These are phyloP conservation scores for Calycopis cecrops DNA, from an alignment of 1,140 invertebrate genomes.

Conservation along the genomic window DNA sequence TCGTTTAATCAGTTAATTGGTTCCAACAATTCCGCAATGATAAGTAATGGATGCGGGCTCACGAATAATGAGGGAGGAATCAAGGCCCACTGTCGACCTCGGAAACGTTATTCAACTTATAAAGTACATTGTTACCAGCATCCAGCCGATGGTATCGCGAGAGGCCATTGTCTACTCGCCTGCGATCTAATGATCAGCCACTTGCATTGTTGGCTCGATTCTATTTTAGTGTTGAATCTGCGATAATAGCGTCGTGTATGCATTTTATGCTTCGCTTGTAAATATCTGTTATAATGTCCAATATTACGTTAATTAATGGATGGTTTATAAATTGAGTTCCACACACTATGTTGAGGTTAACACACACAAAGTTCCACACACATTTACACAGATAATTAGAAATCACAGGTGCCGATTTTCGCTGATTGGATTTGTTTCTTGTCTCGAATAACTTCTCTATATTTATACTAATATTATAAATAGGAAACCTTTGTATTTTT, in stretches of 20 bases:
- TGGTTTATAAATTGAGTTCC: too few species aligned
- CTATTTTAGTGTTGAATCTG: not conserved
- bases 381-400: too few species aligned
- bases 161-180: slow-evolving; percentile 34
- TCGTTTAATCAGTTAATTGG: not conserved
- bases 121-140: slow-evolving; percentile 37
- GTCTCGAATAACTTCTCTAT: too few species aligned
- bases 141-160: slow-evolving; percentile 34
- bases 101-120: slow-evolving; percentile 36
- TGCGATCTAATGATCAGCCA: slow-evolving; percentile 26
- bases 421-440: too few species aligned
- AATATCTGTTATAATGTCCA: too few species aligned
- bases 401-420: too few species aligned
- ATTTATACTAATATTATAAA: too few species aligned
- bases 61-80: slow-evolving; percentile 30
- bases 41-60: slow-evolving; percentile 27
- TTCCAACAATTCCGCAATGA: slow-evolving; percentile 11
- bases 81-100: slow-evolving; percentile 38
- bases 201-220: slow-evolving; percentile 14
- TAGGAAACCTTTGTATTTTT: too few species aligned
- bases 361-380: too few species aligned
- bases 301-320: too few species aligned
- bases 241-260: not conserved
- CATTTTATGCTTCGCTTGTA: not conserved
- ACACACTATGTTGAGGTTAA: too few species aligned